Conservation (phyloP, 2,888 invertebrate species). For the Saturnia pavonia region DNA sequence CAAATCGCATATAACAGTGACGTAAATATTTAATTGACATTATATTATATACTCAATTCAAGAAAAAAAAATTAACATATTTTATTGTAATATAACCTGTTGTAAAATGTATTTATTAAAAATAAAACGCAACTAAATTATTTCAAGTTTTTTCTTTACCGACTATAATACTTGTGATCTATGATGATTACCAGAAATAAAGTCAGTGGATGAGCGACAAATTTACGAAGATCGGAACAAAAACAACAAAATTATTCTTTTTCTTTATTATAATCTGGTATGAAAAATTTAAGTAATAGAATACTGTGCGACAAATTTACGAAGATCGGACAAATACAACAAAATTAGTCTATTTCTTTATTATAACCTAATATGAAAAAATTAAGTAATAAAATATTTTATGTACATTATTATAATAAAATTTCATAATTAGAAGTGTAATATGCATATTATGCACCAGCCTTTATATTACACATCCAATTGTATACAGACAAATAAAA, state of each 20-base stretch:
- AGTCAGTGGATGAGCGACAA: too few relatives aligned
- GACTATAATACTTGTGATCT: neutral
- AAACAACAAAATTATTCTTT: neutral
- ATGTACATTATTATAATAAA: neutral
- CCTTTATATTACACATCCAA: slow-evolving; percentile 54
- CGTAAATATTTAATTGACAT: slow-evolving; percentile 28
- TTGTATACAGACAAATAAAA: slow-evolving; percentile 1
- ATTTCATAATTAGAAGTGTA: slow-evolving; percentile 35
- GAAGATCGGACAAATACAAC: too few relatives aligned
- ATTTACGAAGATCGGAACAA: neutral
- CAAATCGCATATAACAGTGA: slow-evolving; percentile 55
- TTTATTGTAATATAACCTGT: slow-evolving; percentile 69
- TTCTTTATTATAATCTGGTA: slow-evolving; percentile 3
- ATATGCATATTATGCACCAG: slow-evolving; percentile 54
- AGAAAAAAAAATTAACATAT: slow-evolving; percentile 53
- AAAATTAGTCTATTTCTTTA: neutral
- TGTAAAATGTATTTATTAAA: slow-evolving; percentile 81
- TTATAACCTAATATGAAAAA: neutral
- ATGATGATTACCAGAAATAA: neutral
- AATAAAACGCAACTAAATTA: slow-evolving; percentile 27
- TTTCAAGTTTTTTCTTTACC: neutral
- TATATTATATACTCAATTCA: slow-evolving; percentile 42
- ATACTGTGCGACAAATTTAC: too few relatives aligned
- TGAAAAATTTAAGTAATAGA: neutral
- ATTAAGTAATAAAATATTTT: neutral